A percentile compares a stretch with the other conserved stretches of the same genome.
Evolutionary conservation across 2,888 invertebrate genomes (phyloP).

Genomic region (Protonemura montana): DNA sequence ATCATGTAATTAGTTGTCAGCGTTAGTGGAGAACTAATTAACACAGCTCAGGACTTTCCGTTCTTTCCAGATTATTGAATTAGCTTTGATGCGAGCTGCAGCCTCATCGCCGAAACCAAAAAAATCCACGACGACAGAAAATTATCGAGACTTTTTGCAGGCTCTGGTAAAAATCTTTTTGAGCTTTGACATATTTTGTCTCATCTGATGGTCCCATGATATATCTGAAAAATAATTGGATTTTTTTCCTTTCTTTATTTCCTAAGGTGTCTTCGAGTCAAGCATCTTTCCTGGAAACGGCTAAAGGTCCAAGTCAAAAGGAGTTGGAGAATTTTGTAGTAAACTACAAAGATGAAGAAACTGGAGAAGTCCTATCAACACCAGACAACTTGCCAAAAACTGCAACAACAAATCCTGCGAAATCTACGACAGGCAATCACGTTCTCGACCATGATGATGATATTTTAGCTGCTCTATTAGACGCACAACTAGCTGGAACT

Average conservation of each 20-base stretch:
- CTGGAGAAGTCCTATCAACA: background rate
- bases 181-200: background rate
- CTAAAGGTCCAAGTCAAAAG: background rate
- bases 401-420: slow-evolving; percentile 59
- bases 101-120: slow-evolving; percentile 12
- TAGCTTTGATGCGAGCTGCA: slow-evolving; percentile 39
- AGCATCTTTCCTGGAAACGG: slow-evolving; percentile 13
- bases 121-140: slow-evolving; percentile 16
- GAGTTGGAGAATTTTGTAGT: background rate
- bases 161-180: slow-evolving; percentile 18
- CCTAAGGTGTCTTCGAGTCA: slow-evolving; percentile 16
- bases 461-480: background rate
- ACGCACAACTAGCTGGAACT: background rate
- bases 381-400: slow-evolving; percentile 30
- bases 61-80: slow-evolving; percentile 44
- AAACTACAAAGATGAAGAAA: background rate
- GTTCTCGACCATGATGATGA: background rate
- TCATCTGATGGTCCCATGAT: no score
- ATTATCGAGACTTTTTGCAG: slow-evolving; percentile 5
- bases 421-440: background rate
- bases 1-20: no score
- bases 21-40: background rate
- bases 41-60: background rate
- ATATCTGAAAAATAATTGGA: no score
- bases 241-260: slow-evolving; percentile 3